These are phyloP conservation scores for Paraplagusia blochii DNA, from an alignment of 2,113 vertebrate genomes.

Conservation along the genomic window DNA sequence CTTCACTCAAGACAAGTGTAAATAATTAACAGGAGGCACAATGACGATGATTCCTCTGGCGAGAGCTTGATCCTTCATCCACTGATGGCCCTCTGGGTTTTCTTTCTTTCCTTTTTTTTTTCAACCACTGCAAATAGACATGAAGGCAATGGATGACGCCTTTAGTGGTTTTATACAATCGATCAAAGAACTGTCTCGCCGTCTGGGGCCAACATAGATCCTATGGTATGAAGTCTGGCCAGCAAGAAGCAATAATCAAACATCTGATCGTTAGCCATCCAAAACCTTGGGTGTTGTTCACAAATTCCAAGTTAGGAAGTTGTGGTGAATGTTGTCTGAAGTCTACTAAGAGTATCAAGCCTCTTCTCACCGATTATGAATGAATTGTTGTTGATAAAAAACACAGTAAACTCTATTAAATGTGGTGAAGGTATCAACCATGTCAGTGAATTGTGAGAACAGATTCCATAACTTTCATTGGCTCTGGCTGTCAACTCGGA, in stretches of 20 bases:
- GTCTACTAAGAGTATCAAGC: too few relatives aligned
- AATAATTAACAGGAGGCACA: conserved; percentile 55
- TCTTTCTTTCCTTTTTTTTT: conserved; percentile 12
- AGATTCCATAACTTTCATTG: conserved; percentile 22
- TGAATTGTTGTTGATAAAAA: too few relatives aligned
- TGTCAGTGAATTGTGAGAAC: background rate
- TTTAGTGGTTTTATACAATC: conserved; percentile 60
- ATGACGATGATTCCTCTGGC: conserved; percentile 37
- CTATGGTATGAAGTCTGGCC: conserved; percentile 55
- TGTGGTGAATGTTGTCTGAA: too few relatives aligned
- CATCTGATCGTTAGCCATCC: too few relatives aligned
- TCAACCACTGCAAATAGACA: conserved; percentile 39
- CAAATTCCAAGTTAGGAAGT: too few relatives aligned
- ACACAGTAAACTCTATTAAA: too few relatives aligned
- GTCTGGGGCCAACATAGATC: conserved; percentile 61
- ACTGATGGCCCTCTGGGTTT: conserved; percentile 23
- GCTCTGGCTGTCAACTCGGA: conserved; percentile 22
- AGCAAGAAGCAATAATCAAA: conserved; percentile 6
- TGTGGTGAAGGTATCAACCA: background rate
- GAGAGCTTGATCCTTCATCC: conserved; percentile 30
- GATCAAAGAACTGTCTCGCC: conserved; percentile 56
- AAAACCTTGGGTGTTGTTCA: too few relatives aligned
- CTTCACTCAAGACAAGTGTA: conserved; percentile 43
- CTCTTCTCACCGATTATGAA: too few relatives aligned
- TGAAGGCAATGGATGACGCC: conserved; percentile 58